Evolutionary conservation across 2,113 vertebrate genomes (phyloP).

Genomic region (Platysteira castanea): DNA sequence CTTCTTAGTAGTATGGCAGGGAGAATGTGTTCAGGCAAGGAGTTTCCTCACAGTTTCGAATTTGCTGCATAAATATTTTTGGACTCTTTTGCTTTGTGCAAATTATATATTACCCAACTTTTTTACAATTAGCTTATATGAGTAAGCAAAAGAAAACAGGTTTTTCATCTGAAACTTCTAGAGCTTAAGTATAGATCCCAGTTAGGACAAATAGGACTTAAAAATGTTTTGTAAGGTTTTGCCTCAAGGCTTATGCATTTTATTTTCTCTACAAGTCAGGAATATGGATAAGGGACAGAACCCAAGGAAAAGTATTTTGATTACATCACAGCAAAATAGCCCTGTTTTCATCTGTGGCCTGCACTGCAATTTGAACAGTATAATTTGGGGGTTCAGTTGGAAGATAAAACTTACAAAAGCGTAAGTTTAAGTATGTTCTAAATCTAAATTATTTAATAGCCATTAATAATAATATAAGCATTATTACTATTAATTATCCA

Average conservation of each 20-base stretch:
- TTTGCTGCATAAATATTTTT: background rate
- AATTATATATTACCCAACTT: background rate
- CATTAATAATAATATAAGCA: background rate
- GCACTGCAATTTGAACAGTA: background rate
- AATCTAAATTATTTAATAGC: background rate
- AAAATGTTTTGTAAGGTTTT: background rate
- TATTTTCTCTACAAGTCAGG: background rate
- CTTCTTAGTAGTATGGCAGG: background rate
- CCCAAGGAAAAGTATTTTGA: background rate
- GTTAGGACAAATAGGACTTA: background rate
- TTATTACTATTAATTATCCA: background rate
- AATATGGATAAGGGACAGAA: background rate
- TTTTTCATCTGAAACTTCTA: background rate
- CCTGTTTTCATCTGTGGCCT: background rate
- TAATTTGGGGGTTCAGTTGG: background rate
- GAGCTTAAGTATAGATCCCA: background rate
- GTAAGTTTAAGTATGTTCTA: background rate
- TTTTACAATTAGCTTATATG: background rate
- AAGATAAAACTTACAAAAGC: background rate
- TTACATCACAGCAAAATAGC: background rate
- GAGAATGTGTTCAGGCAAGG: background rate
- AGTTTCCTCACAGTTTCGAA: background rate
- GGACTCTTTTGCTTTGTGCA: background rate
- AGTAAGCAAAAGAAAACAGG: background rate
- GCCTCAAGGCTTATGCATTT: background rate